Evolutionary conservation across 2,113 vertebrate genomes (phyloP).

Genomic region (Oxygymnocypris stewartii): DNA sequence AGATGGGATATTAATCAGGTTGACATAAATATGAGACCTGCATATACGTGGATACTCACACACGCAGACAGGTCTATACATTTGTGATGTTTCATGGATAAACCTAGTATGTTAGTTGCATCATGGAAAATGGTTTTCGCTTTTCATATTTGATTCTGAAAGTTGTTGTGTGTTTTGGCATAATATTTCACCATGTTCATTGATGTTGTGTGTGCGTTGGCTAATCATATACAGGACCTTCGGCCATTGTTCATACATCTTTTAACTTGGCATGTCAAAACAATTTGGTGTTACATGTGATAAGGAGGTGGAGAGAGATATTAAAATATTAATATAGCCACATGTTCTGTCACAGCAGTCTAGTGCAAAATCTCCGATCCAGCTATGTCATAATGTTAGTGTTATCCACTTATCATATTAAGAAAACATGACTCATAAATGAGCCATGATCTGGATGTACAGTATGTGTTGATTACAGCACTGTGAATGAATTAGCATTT

Average conservation of each 20-base stretch:
- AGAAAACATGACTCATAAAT: conserved; percentile 3
- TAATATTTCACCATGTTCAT: not conserved
- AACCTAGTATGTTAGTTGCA: not conserved
- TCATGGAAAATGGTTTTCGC: not conserved
- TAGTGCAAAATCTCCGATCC: not conserved
- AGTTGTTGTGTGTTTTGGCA: not conserved
- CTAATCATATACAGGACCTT: not conserved
- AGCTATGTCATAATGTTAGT: not conserved
- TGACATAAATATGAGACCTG: conserved; percentile 34
- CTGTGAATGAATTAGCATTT: not conserved
- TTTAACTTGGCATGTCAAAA: conserved; percentile 1
- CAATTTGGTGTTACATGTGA: conserved; percentile 7
- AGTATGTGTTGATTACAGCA: not conserved
- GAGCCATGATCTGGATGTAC: not conserved
- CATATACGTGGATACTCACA: not conserved
- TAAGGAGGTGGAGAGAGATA: not conserved
- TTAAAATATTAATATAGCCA: not conserved
- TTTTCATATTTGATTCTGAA: not conserved
- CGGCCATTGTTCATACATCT: not conserved
- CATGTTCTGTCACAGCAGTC: conserved; percentile 13
- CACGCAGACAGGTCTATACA: not conserved
- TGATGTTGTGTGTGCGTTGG: not conserved
- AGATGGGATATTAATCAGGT: conserved; percentile 45
- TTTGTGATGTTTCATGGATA: not conserved
- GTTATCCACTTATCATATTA: not conserved